A percentile compares a stretch with the other conserved stretches of the same genome.
Evolutionary conservation across 2,888 invertebrate genomes (phyloP).

Genomic region (Lasioglossum marginatum): DNA sequence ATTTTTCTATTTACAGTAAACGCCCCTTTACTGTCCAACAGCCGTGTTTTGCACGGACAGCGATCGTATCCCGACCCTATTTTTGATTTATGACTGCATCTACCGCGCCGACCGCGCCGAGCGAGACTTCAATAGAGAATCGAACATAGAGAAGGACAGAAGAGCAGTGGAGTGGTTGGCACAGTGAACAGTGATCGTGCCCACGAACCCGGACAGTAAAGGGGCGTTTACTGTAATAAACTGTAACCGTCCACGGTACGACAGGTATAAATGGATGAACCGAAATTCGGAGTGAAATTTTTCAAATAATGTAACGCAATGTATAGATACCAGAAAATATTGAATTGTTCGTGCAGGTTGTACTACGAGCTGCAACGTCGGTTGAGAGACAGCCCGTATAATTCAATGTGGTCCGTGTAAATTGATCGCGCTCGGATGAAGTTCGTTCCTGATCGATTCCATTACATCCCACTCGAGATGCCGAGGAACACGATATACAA

Average conservation of each 20-base stretch:
- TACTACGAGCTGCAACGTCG: neutral
- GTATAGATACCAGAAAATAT: neutral
- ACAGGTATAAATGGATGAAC: neutral
- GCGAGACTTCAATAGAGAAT: no score
- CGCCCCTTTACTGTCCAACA: no score
- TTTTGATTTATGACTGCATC: no score
- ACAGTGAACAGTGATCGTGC: no score
- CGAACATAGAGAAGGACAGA: no score
- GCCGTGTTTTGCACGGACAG: no score
- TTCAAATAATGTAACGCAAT: neutral
- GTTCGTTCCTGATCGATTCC: constrained; percentile 38
- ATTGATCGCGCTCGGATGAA: constrained; percentile 23
- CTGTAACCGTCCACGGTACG: neutral
- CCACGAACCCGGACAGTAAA: no score
- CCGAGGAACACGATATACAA: constrained; percentile 25
- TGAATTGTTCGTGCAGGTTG: neutral
- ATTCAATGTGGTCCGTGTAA: constrained; percentile 4
- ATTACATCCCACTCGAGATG: constrained; percentile 10
- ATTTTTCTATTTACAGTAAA: no score
- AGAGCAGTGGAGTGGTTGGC: no score
- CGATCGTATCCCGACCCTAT: no score
- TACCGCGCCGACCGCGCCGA: no score
- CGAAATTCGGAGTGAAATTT: neutral
- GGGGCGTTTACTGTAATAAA: no score
- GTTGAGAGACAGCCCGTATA: constrained; percentile 1